Evolutionary conservation across 2,113 vertebrate genomes (phyloP).

Genomic region (Actenoides hombroni): DNA sequence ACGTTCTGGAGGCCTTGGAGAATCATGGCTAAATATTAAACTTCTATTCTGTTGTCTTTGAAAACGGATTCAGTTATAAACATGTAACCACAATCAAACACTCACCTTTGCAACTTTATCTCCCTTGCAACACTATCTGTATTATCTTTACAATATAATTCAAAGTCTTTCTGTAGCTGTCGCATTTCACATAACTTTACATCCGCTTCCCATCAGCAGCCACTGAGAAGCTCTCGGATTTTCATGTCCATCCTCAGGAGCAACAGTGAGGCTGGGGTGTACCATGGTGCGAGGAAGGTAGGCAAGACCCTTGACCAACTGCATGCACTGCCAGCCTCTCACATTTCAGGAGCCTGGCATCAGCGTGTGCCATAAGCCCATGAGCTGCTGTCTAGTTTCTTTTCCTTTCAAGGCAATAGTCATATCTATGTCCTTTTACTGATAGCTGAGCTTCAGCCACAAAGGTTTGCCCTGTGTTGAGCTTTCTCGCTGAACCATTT

Average conservation of each 20-base stretch:
- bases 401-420: background rate
- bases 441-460: background rate
- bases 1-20: background rate
- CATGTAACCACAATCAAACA: background rate
- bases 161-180: background rate
- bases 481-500: background rate
- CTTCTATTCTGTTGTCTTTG: background rate
- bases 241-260: background rate
- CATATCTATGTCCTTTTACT: background rate
- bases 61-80: background rate
- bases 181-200: background rate
- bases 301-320: background rate
- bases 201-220: background rate
- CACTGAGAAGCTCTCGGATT: background rate
- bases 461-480: background rate
- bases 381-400: background rate
- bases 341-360: background rate
- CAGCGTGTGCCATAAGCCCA: background rate
- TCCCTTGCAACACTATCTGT: background rate
- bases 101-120: background rate
- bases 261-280: background rate
- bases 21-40: background rate
- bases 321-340: background rate
- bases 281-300: background rate
- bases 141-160: background rate